Conservation (phyloP, 2,113 vertebrate genomes). For the Tursiops truncatus region DNA sequence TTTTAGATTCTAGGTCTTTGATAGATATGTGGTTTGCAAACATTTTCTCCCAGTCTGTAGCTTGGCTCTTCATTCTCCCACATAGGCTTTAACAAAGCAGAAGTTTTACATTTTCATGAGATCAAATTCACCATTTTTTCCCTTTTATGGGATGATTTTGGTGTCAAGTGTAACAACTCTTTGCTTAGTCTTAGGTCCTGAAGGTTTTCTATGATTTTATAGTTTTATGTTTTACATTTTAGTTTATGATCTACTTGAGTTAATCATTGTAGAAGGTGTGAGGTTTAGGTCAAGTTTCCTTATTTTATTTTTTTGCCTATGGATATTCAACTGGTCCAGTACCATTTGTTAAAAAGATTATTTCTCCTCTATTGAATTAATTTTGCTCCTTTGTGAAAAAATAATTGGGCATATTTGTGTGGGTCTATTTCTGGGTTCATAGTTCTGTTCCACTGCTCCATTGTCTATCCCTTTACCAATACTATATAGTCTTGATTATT, state of each 20-base stretch:
- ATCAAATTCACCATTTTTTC: not conserved
- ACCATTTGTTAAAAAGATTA: not conserved
- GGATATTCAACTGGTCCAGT: not conserved
- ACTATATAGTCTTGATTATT: not conserved
- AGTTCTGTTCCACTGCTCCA: not conserved
- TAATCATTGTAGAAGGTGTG: not conserved
- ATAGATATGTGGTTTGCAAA: not conserved
- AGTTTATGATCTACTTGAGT: not conserved
- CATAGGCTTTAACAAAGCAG: not conserved
- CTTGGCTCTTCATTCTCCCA: not conserved
- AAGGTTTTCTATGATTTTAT: not conserved
- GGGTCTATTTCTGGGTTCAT: not conserved
- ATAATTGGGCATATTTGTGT: not conserved
- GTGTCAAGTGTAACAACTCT: not conserved
- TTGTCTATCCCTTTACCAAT: not conserved
- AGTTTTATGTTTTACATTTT: not conserved
- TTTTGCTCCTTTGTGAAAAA: not conserved
- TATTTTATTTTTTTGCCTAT: not conserved
- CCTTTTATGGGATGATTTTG: not conserved
- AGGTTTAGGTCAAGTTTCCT: not conserved
- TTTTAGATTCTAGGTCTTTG: not conserved
- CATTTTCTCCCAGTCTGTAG: not conserved
- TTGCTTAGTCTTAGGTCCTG: not conserved
- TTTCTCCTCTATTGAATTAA: not conserved
- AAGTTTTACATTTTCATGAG: not conserved